Evolutionary conservation across 2,888 invertebrate genomes (phyloP).

Genomic region (Hypselothyrea guttata): DNA sequence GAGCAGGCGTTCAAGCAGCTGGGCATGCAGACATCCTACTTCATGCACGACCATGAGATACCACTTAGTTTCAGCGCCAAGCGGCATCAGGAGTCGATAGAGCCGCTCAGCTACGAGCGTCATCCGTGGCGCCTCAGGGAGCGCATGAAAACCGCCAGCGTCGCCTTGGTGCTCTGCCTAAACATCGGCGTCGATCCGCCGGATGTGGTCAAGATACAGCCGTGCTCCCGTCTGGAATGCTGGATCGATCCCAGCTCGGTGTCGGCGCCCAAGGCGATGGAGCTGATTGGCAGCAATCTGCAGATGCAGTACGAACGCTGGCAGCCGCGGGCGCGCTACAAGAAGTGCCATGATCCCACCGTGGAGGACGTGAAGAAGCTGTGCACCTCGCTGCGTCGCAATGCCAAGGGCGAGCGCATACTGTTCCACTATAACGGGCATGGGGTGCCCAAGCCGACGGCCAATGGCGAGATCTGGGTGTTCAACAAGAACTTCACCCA

Average conservation of each 20-base stretch:
- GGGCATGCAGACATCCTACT: background rate
- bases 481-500: conserved; percentile 99
- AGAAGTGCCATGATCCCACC: conserved; percentile 98
- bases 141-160: conserved; percentile 99
- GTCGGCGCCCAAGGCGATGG: conserved; percentile 95
- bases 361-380: conserved; percentile 98
- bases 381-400: conserved; percentile 95
- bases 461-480: conserved; percentile 99
- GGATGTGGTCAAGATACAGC: conserved; percentile 97
- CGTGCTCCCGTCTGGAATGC: conserved; percentile 96
- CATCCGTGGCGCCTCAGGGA: conserved; percentile 97
- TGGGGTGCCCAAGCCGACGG: conserved; percentile 98
- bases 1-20: no score
- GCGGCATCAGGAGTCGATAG: conserved; percentile 87
- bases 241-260: conserved; percentile 97
- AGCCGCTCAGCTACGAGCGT: conserved; percentile 86
- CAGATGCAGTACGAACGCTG: conserved; percentile 99
- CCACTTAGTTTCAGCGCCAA: conserved; percentile 79
- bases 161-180: conserved; percentile 97
- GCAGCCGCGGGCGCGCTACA: conserved; percentile 99
- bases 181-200: conserved; percentile 99
- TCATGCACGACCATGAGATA: conserved; percentile 20
- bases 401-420: conserved; percentile 99
- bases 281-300: conserved; percentile 93
- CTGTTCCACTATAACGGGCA: conserved; percentile 99